These are phyloP conservation scores for Recurvirostra avosetta DNA, from an alignment of 2,113 vertebrate genomes.

Conservation along the genomic window DNA sequence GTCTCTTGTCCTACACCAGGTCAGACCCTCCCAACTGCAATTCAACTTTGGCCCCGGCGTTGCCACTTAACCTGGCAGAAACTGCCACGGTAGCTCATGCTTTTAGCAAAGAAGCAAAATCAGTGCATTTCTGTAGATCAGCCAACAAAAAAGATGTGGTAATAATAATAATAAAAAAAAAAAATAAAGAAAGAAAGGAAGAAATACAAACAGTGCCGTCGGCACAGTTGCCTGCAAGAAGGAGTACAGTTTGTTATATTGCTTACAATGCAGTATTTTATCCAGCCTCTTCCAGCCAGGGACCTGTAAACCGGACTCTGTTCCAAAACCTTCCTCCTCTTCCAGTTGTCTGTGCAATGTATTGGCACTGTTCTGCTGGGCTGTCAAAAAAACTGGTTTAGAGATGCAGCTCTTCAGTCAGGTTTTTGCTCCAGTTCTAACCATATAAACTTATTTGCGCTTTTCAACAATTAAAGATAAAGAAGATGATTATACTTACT, in stretches of 20 bases:
- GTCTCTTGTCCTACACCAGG: slow-evolving; percentile 21
- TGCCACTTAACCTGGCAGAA: slow-evolving; percentile 39
- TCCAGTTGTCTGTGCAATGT: slow-evolving; percentile 82
- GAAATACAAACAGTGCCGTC: slow-evolving; percentile 59
- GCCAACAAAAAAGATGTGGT: slow-evolving; percentile 69
- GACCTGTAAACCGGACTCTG: slow-evolving; percentile 83
- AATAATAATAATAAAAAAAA: neutral
- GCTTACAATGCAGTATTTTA: slow-evolving; percentile 87
- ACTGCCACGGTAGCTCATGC: slow-evolving; percentile 52
- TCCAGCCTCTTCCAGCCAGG: slow-evolving; percentile 85
- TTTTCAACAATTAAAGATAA: slow-evolving; percentile 26
- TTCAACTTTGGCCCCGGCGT: neutral
- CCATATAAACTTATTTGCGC: slow-evolving; percentile 31
- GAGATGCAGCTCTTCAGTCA: slow-evolving; percentile 80
- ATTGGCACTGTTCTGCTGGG: slow-evolving; percentile 81
- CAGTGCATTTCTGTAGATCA: slow-evolving; percentile 71
- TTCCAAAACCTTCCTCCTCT: slow-evolving; percentile 85
- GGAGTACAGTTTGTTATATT: slow-evolving; percentile 83
- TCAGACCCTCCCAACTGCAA: slow-evolving; percentile 19
- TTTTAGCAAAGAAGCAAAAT: slow-evolving; percentile 64
- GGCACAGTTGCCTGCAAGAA: slow-evolving; percentile 77
- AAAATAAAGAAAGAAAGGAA: slow-evolving; percentile 16
- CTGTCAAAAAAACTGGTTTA: slow-evolving; percentile 84
- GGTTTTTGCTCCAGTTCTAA: slow-evolving; percentile 72
- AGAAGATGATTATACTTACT: slow-evolving; percentile 57